Evolutionary conservation across 2,113 vertebrate species (phyloP), one percentile per base, ranked within the genome.

Genomic region (Daphoenositta chrysoptera): DNA sequence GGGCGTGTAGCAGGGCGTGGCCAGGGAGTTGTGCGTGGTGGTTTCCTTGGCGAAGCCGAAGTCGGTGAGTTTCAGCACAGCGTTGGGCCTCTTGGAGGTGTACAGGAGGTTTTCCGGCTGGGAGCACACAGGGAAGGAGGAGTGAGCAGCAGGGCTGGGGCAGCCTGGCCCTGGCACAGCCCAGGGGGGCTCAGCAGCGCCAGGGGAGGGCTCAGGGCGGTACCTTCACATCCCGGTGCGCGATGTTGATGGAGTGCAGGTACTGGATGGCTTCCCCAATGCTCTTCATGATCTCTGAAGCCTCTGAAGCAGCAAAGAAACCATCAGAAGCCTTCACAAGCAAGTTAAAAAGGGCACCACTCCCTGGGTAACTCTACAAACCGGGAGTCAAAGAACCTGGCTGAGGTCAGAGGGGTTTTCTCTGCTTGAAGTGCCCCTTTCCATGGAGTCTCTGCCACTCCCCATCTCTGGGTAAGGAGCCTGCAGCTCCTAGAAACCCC

Each of bases 11-110:
- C 99, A 99, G 2, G 99, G 99, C 6, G 99, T 99, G 78, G 98
- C 98, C 97, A 99, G 83, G 10, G 99, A 99, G 97, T 99, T 99
- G 97, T 99, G 99, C 37, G 99, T 98, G 93, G 99, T 99, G 68
- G 99, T 99, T 97, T 99, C 99, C 97, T 99, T 99, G 93, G 99
- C 99, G 95, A 99, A 99, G 95, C 99, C 99, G 64, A 99, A 99
- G 97, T 99, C 99, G 7, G 99, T 99, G 96, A 99, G 99, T 48
- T 99, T 99, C 58, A 99, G 98, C 79, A 99, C 97, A 13, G 99
- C 97, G 0, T 97, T 99, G 82, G 99, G 98, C 88, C 98, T 98
- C 95, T 99, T 99, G 30, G 99, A 97, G 31, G 99, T 99, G 97
- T 99, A 99, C 65, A 99, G 96, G 88, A 99, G 98, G 95, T 99